phyloP scores from a whole-genome alignment of 2,888 invertebrate genomes.

The Elegia similella region DNA sequence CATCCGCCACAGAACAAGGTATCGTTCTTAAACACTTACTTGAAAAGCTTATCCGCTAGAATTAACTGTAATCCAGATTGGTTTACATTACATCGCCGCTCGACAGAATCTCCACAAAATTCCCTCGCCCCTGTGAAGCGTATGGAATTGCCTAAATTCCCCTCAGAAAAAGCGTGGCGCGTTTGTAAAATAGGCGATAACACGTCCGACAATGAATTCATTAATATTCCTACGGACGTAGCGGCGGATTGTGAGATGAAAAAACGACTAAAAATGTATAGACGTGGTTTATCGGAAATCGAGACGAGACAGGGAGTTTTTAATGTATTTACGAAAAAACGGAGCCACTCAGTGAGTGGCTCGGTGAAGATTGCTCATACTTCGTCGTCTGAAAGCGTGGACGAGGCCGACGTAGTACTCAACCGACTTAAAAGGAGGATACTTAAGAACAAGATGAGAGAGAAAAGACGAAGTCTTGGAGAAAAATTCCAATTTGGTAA shows the following conservation, averaged over 20 bases:
- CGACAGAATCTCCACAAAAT: slow-evolving; percentile 51
- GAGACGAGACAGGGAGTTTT: slow-evolving; percentile 45
- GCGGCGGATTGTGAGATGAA: slow-evolving; percentile 73
- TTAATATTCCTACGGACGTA: slow-evolving; percentile 65
- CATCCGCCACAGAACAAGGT: slow-evolving; percentile 69
- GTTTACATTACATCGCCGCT: slow-evolving; percentile 57
- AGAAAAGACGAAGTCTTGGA: slow-evolving; percentile 63
- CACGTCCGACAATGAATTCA: slow-evolving; percentile 64
- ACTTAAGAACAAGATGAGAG: slow-evolving; percentile 73
- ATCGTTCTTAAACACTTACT: slow-evolving; percentile 75
- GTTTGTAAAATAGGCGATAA: slow-evolving; percentile 48
- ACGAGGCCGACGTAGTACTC: slow-evolving; percentile 76
- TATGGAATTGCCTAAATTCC: slow-evolving; percentile 44
- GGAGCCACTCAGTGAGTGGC: slow-evolving; percentile 66
- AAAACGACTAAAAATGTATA: slow-evolving; percentile 75
- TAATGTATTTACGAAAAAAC: slow-evolving; percentile 52
- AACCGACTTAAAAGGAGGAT: slow-evolving; percentile 75
- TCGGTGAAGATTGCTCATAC: slow-evolving; percentile 50
- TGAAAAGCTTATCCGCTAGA: slow-evolving; percentile 73
- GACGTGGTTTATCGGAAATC: slow-evolving; percentile 74
- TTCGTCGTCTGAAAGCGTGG: slow-evolving; percentile 77
- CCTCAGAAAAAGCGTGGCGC: slow-evolving; percentile 40
- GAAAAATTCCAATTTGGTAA: slow-evolving; percentile 61
- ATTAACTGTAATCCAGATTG: slow-evolving; percentile 69
- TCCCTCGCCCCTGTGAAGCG: slow-evolving; percentile 37